A percentile compares a stretch with the other conserved stretches of the same genome.
phyloP scores from a whole-genome alignment of 2,113 vertebrate species.

The Odobenus rosmarus region DNA sequence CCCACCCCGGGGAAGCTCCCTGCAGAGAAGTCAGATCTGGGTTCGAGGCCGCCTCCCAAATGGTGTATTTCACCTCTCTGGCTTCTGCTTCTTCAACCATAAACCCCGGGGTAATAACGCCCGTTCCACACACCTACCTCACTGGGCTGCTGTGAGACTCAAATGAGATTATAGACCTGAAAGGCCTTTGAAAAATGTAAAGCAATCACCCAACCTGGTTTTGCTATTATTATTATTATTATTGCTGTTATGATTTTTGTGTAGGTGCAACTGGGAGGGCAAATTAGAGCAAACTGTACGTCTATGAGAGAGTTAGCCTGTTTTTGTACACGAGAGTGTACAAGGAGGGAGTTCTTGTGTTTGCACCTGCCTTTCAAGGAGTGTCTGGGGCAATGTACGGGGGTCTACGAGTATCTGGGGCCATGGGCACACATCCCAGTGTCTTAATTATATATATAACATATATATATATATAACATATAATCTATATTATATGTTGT shows the following conservation, averaged over 20 bases:
- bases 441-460: no score
- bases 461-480: no score
- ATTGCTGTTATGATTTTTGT: background rate
- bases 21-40: background rate
- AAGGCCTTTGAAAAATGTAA: constrained; percentile 45
- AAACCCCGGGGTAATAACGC: background rate
- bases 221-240: background rate
- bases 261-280: background rate
- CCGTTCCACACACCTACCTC: background rate
- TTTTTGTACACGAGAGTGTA: background rate
- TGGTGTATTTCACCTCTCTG: background rate
- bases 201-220: background rate
- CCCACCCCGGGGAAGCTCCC: background rate
- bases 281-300: background rate
- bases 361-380: background rate
- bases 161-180: constrained; percentile 23
- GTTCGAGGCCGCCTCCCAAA: background rate
- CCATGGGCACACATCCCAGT: background rate
- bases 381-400: no score
- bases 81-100: background rate
- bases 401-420: background rate
- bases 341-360: background rate
- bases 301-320: background rate
- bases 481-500: no score
- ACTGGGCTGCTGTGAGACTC: background rate